Conservation (phyloP, 2,888 invertebrate species). For the Sinodicranocentrus sp. region DNA sequence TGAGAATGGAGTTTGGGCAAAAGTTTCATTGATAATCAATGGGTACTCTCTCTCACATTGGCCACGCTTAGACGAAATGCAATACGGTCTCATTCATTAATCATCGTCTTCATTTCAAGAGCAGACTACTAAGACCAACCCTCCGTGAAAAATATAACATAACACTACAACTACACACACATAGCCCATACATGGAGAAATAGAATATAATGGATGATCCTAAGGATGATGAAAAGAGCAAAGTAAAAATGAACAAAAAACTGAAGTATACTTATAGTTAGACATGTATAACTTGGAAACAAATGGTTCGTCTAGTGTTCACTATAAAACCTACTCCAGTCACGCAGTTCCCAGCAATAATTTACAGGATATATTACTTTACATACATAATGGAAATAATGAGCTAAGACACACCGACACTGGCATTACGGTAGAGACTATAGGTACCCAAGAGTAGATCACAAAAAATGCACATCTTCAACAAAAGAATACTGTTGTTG, state of each 20-base stretch:
- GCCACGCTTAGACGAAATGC: neutral
- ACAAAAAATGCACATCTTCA: constrained; percentile 1
- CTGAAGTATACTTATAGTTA: neutral
- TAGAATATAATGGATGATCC: constrained; percentile 30
- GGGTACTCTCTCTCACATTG: neutral
- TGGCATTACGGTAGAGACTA: constrained; percentile 5
- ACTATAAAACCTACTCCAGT: constrained; percentile 14
- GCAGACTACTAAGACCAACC: constrained; percentile 37
- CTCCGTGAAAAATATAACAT: constrained; percentile 11
- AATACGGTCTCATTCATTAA: constrained; percentile 48
- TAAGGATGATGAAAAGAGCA: constrained; percentile 26
- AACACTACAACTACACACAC: neutral
- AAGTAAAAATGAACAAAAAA: constrained; percentile 1
- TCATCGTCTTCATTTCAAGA: constrained; percentile 57
- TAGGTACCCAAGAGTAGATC: constrained; percentile 12
- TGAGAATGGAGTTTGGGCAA: too few relatives aligned
- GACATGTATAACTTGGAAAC: constrained; percentile 8
- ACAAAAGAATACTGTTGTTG: neutral
- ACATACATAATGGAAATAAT: constrained; percentile 50
- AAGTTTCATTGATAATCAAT: constrained; percentile 17
- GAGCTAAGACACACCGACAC: constrained; percentile 47
- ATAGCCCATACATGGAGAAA: constrained; percentile 14
- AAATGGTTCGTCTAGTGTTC: neutral
- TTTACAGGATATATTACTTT: constrained; percentile 38
- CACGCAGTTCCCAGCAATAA: constrained; percentile 45